Evolutionary conservation across 2,113 vertebrate species (phyloP).

Genomic region (Polypterus senegalus): DNA sequence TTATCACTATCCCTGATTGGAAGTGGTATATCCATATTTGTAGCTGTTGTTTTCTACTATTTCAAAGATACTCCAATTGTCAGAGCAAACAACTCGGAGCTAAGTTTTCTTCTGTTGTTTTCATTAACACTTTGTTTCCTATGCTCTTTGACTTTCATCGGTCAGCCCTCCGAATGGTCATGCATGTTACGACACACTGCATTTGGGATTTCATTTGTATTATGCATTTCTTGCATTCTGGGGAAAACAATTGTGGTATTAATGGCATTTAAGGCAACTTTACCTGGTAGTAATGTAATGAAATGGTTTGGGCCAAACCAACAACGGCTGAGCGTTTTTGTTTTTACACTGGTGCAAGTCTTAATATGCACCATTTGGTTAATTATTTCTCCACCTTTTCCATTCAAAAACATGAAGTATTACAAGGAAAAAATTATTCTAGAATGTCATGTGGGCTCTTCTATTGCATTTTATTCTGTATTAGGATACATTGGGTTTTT

Average conservation of each 20-base stretch:
- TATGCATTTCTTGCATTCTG: conserved; percentile 10
- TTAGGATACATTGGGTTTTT: conserved; percentile 8
- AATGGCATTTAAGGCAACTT: conserved; percentile 6
- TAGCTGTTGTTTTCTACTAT: conserved; percentile 1
- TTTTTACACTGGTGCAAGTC: conserved; percentile 4
- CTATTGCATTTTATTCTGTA: conserved; percentile 7
- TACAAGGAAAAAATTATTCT: conserved; percentile 9
- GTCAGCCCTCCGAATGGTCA: conserved; percentile 6
- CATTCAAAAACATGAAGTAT: conserved; percentile 7
- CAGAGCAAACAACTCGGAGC: conserved; percentile 9
- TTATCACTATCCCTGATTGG: conserved; percentile 1
- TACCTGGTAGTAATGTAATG: conserved; percentile 5
- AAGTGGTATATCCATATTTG: background rate
- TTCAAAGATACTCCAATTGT: conserved; percentile 1
- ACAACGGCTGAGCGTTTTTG: conserved; percentile 19
- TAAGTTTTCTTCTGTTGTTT: conserved; percentile 10
- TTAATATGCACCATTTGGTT: conserved; percentile 9
- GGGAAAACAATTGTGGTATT: conserved; percentile 12
- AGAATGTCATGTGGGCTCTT: conserved; percentile 3
- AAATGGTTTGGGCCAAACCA: conserved; percentile 5
- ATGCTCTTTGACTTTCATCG: conserved; percentile 9
- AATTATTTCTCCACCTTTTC: conserved; percentile 5
- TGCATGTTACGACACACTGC: conserved; percentile 9
- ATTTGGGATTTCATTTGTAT: conserved; percentile 9
- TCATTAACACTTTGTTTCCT: conserved; percentile 11